A percentile compares a stretch with the other conserved stretches of the same genome.
phyloP scores from a whole-genome alignment of 1,140 invertebrate species.

The Notospermus geniculatus region DNA sequence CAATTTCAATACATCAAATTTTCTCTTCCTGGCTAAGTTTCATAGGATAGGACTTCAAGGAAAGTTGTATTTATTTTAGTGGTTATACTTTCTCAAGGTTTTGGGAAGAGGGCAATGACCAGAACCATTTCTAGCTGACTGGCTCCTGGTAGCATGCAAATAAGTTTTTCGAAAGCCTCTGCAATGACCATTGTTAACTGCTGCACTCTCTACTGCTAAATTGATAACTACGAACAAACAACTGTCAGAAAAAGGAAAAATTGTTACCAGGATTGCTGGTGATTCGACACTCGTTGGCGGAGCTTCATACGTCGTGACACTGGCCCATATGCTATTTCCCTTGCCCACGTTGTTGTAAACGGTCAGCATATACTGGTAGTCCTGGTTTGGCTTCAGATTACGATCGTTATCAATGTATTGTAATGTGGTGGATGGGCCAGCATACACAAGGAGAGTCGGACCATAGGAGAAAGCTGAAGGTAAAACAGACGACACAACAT shows the following conservation, averaged over 20 bases:
- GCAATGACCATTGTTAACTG: no score
- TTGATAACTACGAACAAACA: no score
- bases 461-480: constrained; percentile 18
- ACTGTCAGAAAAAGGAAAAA: background rate
- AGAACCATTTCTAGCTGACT: no score
- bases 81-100: no score
- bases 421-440: constrained; percentile 27
- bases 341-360: constrained; percentile 39
- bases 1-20: no score
- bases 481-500: background rate
- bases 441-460: constrained; percentile 31
- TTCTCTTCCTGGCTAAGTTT: no score
- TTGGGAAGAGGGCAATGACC: no score
- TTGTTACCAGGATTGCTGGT: constrained; percentile 38
- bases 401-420: constrained; percentile 33
- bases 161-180: no score
- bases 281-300: constrained; percentile 35
- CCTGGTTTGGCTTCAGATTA: constrained; percentile 32
- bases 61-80: no score
- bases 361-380: constrained; percentile 47
- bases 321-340: constrained; percentile 38
- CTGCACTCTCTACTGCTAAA: no score
- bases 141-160: no score
- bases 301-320: constrained; percentile 41
- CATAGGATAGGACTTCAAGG: no score